Evolutionary conservation across 2,888 invertebrate species (phyloP).

Genomic region (Cephus sareptanus): DNA sequence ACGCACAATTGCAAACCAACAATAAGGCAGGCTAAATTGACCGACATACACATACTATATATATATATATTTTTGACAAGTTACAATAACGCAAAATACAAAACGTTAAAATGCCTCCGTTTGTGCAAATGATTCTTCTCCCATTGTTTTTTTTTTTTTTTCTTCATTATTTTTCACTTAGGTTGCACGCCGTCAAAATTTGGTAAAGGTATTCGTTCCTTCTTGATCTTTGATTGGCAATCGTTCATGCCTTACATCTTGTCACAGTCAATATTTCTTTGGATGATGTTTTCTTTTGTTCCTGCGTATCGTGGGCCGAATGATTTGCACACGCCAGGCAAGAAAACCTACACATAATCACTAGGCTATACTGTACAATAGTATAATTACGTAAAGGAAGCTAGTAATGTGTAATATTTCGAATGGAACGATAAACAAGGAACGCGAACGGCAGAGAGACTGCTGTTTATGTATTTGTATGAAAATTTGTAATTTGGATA

Average conservation of each 20-base stretch:
- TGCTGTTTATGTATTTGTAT: conserved; percentile 44
- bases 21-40: conserved; percentile 57
- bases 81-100: conserved; percentile 53
- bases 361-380: conserved; percentile 44
- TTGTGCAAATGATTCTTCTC: conserved; percentile 48
- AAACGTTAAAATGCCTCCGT: conserved; percentile 48
- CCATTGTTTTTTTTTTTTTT: not conserved
- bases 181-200: not conserved
- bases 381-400: conserved; percentile 32
- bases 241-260: not conserved
- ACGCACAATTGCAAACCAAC: conserved; percentile 57
- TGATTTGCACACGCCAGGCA: conserved; percentile 35
- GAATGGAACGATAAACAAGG: conserved; percentile 21
- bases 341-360: conserved; percentile 60
- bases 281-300: not conserved
- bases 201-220: not conserved
- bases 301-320: not conserved
- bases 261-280: no score
- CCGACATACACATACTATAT: conserved; percentile 39
- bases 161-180: not conserved
- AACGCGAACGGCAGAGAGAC: conserved; percentile 25
- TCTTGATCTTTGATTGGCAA: not conserved
- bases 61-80: conserved; percentile 59
- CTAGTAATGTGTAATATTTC: conserved; percentile 41
- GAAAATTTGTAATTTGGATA: not conserved